A percentile compares a stretch with the other conserved stretches of the same genome.
phyloP scores from a whole-genome alignment of 2,888 invertebrate species.

The Acrocera orbiculus region DNA sequence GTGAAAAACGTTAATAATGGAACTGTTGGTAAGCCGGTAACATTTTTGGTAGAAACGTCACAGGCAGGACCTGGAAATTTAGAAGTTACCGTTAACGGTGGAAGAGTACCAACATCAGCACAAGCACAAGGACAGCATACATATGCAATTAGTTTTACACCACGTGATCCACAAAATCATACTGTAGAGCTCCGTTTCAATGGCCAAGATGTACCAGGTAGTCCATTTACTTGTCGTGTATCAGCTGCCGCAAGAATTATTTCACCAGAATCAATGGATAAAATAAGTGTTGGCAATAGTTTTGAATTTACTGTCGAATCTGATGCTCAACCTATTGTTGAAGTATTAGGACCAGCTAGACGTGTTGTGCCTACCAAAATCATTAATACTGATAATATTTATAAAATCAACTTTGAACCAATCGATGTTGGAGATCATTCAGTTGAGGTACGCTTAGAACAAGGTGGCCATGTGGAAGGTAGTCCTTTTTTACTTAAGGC shows the following conservation, averaged over 20 bases:
- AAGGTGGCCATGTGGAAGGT: slow-evolving; percentile 73
- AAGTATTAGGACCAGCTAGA: slow-evolving; percentile 58
- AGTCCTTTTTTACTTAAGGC: slow-evolving; percentile 92
- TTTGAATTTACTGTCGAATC: slow-evolving; percentile 80
- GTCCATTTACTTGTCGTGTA: slow-evolving; percentile 34
- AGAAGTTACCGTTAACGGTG: slow-evolving; percentile 96
- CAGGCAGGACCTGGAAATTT: slow-evolving; percentile 97
- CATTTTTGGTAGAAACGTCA: slow-evolving; percentile 91
- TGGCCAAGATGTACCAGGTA: slow-evolving; percentile 83
- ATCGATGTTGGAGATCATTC: slow-evolving; percentile 87
- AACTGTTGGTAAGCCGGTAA: slow-evolving; percentile 77
- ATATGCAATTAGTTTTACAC: slow-evolving; percentile 93
- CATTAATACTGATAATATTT: slow-evolving; percentile 28
- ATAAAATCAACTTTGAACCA: slow-evolving; percentile 57
- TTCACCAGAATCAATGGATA: slow-evolving; percentile 69
- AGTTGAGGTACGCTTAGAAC: slow-evolving; percentile 49
- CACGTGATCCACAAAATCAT: slow-evolving; percentile 76
- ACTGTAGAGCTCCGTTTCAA: slow-evolving; percentile 92
- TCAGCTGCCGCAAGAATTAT: slow-evolving; percentile 72
- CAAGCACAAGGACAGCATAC: slow-evolving; percentile 93
- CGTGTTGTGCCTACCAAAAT: slow-evolving; percentile 50
- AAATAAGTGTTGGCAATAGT: slow-evolving; percentile 69
- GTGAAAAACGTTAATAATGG: slow-evolving; percentile 81
- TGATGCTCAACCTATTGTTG: slow-evolving; percentile 62
- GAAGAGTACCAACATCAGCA: slow-evolving; percentile 89